Percentiles rank a stretch among this genome's conserved stretches.
Evolutionary conservation across 2,113 vertebrate genomes (phyloP).

Genomic region (Raja brachyura): DNA sequence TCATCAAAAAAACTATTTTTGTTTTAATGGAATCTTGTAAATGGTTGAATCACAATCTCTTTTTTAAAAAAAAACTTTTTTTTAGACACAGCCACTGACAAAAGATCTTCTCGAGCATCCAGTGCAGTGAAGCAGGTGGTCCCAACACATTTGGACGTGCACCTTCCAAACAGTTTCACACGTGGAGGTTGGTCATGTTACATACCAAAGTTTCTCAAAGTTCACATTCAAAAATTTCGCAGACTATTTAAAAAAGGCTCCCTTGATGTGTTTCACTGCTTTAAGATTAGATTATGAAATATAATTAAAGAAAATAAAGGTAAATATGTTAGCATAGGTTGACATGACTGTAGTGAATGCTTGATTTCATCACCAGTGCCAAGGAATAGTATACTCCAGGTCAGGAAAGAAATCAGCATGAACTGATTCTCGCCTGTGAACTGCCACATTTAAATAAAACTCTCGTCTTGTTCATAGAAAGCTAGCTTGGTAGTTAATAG

Average conservation of each 20-base stretch:
- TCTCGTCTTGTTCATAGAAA: background rate
- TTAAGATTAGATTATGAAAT: background rate
- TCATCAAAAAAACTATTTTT: background rate
- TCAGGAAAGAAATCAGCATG: background rate
- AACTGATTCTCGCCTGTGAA: too few relatives aligned
- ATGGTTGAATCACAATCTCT: background rate
- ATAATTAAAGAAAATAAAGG: background rate
- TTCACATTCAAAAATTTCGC: background rate
- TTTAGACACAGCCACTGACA: slow-evolving; percentile 79
- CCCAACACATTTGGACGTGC: slow-evolving; percentile 87
- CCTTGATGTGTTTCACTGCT: background rate
- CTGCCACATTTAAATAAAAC: background rate
- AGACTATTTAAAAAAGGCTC: background rate
- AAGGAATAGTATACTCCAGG: background rate
- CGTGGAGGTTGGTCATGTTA: slow-evolving; percentile 78
- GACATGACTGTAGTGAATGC: background rate
- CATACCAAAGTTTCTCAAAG: background rate
- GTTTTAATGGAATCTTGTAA: background rate
- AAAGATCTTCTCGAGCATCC: slow-evolving; percentile 78
- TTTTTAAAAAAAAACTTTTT: slow-evolving; percentile 41
- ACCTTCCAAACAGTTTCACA: slow-evolving; percentile 89
- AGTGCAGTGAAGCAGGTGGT: slow-evolving; percentile 83
- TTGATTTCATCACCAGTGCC: background rate
- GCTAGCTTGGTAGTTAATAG: too few relatives aligned
- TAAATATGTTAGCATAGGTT: background rate